Percentiles rank a stretch among this genome's conserved stretches.
Evolutionary conservation across 1,140 invertebrate genomes (phyloP).

Genomic region (Danaus melanippus): DNA sequence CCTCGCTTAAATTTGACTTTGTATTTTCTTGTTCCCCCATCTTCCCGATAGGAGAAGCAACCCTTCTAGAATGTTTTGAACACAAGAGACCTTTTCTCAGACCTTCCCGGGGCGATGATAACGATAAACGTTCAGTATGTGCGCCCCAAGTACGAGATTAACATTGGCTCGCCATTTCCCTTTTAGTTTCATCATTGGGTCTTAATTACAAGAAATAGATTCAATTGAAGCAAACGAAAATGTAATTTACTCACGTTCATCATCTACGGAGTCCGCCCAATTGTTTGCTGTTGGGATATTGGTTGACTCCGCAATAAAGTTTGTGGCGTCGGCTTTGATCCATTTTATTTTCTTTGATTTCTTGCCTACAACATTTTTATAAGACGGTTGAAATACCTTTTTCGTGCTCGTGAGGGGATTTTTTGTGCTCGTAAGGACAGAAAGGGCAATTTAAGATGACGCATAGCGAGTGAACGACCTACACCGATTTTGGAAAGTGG

Average conservation of each 20-base stretch:
- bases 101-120: slow-evolving; percentile 68
- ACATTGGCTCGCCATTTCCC: slow-evolving; percentile 65
- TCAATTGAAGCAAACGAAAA: not conserved
- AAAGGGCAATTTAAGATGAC: slow-evolving; percentile 45
- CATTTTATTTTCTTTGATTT: slow-evolving; percentile 72
- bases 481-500: slow-evolving; percentile 61
- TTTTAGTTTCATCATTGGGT: slow-evolving; percentile 64
- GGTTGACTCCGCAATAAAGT: slow-evolving; percentile 65
- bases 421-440: slow-evolving; percentile 20
- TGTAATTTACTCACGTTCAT: slow-evolving; percentile 55
- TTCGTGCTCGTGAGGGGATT: slow-evolving; percentile 1
- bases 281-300: slow-evolving; percentile 57
- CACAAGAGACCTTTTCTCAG: slow-evolving; percentile 67
- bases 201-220: not conserved
- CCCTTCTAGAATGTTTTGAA: slow-evolving; percentile 64
- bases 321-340: slow-evolving; percentile 64
- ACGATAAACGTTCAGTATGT: slow-evolving; percentile 58
- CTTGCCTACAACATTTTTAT: slow-evolving; percentile 55
- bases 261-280: slow-evolving; percentile 67
- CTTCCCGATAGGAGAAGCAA: slow-evolving; percentile 60
- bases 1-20: slow-evolving; percentile 38
- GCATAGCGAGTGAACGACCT: slow-evolving; percentile 64
- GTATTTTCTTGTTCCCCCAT: slow-evolving; percentile 69
- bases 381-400: slow-evolving; percentile 13
- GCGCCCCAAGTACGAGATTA: slow-evolving; percentile 72